Percentiles rank a stretch among this genome's conserved stretches.
Evolutionary conservation across 2,888 invertebrate species (phyloP).

Genomic region (Cantharis rustica): DNA sequence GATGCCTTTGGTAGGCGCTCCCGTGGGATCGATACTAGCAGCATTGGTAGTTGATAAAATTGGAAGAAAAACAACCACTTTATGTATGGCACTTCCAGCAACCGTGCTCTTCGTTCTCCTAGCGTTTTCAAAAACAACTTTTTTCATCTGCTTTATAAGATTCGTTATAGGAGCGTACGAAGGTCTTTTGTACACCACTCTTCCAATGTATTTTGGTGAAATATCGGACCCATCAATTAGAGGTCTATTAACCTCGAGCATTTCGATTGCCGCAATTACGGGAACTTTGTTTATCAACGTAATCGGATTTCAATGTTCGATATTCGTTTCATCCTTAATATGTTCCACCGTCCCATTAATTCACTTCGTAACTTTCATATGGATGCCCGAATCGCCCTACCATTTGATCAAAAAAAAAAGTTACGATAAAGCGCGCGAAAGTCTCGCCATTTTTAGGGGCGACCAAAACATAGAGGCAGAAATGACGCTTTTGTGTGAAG

Average conservation of each 20-base stretch:
- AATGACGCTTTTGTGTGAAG: slow-evolving; percentile 47
- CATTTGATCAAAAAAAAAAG: slow-evolving; percentile 55
- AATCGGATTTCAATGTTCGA: slow-evolving; percentile 64
- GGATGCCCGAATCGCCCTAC: slow-evolving; percentile 71
- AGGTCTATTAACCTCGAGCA: slow-evolving; percentile 65
- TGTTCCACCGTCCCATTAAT: slow-evolving; percentile 64
- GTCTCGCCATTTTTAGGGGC: slow-evolving; percentile 65
- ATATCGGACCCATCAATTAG: slow-evolving; percentile 62
- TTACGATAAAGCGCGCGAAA: slow-evolving; percentile 56
- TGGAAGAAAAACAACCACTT: slow-evolving; percentile 61
- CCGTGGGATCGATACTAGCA: slow-evolving; percentile 65
- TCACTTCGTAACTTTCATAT: slow-evolving; percentile 62
- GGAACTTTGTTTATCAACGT: slow-evolving; percentile 66
- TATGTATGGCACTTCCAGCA: slow-evolving; percentile 51
- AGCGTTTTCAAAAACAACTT: slow-evolving; percentile 62
- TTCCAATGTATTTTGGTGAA: slow-evolving; percentile 65
- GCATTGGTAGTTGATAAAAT: slow-evolving; percentile 67
- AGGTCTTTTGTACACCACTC: slow-evolving; percentile 51
- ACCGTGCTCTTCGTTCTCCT: slow-evolving; percentile 66
- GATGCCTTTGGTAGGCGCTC: slow-evolving; percentile 68
- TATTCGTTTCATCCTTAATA: slow-evolving; percentile 61
- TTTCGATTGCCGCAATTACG: slow-evolving; percentile 61
- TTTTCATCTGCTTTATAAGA: slow-evolving; percentile 58
- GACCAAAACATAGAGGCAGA: slow-evolving; percentile 59
- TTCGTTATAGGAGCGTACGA: slow-evolving; percentile 61